Base-by-base conservation (phyloP, 1,140 invertebrate genomes). In the Venustaconcha ellipsiformis region DNA sequence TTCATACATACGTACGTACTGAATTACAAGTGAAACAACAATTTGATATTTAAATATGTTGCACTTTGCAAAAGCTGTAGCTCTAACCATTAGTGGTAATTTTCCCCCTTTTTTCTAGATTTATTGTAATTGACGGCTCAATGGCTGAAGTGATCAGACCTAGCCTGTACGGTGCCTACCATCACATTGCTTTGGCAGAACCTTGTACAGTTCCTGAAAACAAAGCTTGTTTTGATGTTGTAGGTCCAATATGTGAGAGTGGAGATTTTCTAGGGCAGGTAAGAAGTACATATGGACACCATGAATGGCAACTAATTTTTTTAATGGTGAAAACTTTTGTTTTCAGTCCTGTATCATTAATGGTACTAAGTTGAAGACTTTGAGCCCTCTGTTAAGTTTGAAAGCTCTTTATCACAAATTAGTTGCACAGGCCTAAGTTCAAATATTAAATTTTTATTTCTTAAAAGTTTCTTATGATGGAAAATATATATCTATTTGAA, bases 171-270 rank as follows among this genome's bases (percentile, higher is more conserved):
- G 82, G 80, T 14, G 84, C 88, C 14, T 89, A 90, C 63, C 90
- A 91, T 73, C 84, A 88, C 66, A 89, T 92, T 26, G 82, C 78
- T n/a, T 68, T 79, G 17, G 79, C 78, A 14, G 82, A 82, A 69
- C 79, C 83, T 55, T 63, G n/a, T 23, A 65, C 26, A 26, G 17
- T 17, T 20, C 13, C 48, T 20, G 37, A 14, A 17, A 55, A 66
- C 14, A 67, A 69, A 72, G n/a, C 37, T 26, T 23, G 78, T 12
- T 90, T 79, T 73, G 88, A 91, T 68, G 82, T 92, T 13, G 91
- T 91, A 4, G 91, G 91, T 14, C 91, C 91, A 11, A 87, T 92
- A 11, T 91, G 91, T 81, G 91, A 92, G 80, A 84, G 85, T 62
- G 84, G 85, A 13, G 91, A 92, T 80, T 91, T 91, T 72, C 72